phyloP scores from a whole-genome alignment of 35 echinoderm and acorn worm genomes.

The Lytechinus pictus region DNA sequence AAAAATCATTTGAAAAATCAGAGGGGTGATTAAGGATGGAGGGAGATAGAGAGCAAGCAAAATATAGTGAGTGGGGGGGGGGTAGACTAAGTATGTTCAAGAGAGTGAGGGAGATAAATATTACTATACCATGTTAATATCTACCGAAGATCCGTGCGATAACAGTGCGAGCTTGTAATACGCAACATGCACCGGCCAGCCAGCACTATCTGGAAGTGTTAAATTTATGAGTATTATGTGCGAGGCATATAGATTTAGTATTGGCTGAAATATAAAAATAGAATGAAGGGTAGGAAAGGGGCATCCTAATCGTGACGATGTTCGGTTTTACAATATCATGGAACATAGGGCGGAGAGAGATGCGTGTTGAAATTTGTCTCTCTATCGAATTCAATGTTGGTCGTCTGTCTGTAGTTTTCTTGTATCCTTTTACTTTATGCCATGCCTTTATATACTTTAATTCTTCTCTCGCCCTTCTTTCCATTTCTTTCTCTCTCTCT shows the following conservation, averaged over 20 bases:
- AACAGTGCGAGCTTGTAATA: not conserved
- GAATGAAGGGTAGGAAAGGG: not conserved
- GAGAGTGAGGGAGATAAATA: not conserved
- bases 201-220: not conserved
- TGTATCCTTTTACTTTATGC: not conserved
- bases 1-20: too few relatives aligned
- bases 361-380: not conserved
- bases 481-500: not conserved
- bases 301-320: not conserved
- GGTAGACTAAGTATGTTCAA: not conserved
- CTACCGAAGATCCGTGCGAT: not conserved
- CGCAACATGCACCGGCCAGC: not conserved
- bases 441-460: not conserved
- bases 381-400: not conserved
- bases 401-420: not conserved
- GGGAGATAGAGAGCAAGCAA: too few relatives aligned
- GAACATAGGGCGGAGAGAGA: not conserved
- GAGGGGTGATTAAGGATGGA: too few relatives aligned
- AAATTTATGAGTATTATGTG: constrained; percentile 19
- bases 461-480: not conserved
- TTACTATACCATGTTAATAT: not conserved
- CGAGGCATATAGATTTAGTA: not conserved
- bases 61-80: too few relatives aligned
- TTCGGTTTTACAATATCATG: not conserved
- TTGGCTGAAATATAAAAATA: not conserved